These are phyloP conservation scores for Anseranas semipalmata DNA, from an alignment of 2,113 vertebrate genomes.

Conservation along the genomic window DNA sequence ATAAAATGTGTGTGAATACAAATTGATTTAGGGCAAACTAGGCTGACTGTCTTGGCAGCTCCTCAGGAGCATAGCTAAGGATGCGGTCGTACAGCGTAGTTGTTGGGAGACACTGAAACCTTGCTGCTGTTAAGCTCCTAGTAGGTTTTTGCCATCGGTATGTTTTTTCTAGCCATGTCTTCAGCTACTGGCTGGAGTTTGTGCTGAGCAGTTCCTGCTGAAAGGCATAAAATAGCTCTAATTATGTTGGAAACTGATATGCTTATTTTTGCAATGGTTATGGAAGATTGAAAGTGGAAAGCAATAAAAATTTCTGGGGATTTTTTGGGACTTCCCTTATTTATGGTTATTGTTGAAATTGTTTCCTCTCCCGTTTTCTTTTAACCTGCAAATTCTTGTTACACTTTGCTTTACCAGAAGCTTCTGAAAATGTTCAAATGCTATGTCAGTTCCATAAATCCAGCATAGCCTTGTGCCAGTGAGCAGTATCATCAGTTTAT, in stretches of 20 bases:
- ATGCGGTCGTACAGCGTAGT: rapidly evolving
- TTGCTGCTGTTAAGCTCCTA: background rate
- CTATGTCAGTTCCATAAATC: background rate
- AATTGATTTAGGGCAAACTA: background rate
- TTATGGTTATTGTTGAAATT: background rate
- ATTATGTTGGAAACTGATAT: background rate
- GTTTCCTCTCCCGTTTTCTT: background rate
- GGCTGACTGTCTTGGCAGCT: background rate
- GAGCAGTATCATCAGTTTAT: background rate
- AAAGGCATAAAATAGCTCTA: background rate
- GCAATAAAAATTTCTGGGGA: background rate
- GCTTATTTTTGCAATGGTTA: background rate
- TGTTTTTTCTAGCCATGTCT: background rate
- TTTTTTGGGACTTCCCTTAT: background rate
- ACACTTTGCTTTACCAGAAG: background rate
- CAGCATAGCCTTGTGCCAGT: background rate
- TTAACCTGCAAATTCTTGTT: background rate
- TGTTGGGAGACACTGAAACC: background rate
- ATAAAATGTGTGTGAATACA: background rate
- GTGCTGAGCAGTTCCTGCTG: background rate
- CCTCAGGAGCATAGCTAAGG: background rate
- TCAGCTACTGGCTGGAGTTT: background rate
- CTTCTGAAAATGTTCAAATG: background rate
- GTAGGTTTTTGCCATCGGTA: background rate
- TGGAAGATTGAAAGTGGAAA: background rate